Evolutionary conservation across 2,113 vertebrate genomes (phyloP).

Genomic region (Cinclus mexicanus): DNA sequence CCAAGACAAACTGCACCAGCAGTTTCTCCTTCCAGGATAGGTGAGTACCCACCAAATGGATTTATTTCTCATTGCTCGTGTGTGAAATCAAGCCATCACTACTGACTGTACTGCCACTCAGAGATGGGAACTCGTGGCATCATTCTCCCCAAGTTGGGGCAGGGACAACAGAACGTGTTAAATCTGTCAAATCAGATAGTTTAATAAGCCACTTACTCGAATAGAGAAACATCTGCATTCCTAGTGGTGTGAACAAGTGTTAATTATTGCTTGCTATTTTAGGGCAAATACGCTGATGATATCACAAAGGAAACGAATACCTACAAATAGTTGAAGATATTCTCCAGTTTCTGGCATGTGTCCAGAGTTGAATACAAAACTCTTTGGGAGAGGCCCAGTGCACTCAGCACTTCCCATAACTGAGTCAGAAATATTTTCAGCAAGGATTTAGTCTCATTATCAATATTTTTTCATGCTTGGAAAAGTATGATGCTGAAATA

Average conservation of each 20-base stretch:
- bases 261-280: constrained; percentile 66
- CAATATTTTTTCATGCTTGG: background rate
- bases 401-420: constrained; percentile 25
- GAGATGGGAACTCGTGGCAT: background rate
- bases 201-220: constrained; percentile 28
- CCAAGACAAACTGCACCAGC: background rate
- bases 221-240: constrained; percentile 55
- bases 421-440: background rate
- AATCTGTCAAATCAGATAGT: constrained; percentile 28
- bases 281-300: constrained; percentile 31
- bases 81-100: background rate
- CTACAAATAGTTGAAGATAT: constrained; percentile 52
- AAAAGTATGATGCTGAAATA: background rate
- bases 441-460: background rate
- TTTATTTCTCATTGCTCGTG: background rate
- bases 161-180: background rate
- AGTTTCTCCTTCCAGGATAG: background rate
- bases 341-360: constrained; percentile 8
- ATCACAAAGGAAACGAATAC: constrained; percentile 68
- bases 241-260: constrained; percentile 44
- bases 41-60: background rate
- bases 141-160: background rate
- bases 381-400: constrained; percentile 35
- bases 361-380: constrained; percentile 20
- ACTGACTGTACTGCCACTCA: background rate